Evolutionary conservation across 2,888 invertebrate genomes (phyloP), one percentile per base, ranked within the genome.

Genomic region (Standfussiana lucernea): DNA sequence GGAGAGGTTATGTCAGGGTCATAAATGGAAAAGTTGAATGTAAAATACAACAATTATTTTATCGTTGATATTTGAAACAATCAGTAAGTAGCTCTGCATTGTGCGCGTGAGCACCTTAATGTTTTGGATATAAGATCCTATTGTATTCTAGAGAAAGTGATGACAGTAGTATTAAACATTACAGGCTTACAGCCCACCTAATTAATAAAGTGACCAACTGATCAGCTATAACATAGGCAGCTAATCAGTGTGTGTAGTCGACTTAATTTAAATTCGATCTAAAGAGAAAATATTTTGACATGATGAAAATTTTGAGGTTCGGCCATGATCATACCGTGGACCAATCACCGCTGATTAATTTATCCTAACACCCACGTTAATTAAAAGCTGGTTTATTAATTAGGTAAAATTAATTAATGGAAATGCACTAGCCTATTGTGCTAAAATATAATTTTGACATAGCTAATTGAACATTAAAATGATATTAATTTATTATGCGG

Each of bases 381-480:
- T 85, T 87, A 93, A 92, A 79, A 93, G 87, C 92, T 89, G 91
- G 92, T 93, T 92, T 93, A 94, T 95, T 95, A 95, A 95, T 95
- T 94, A 94, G 93, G 91, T 91, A 91, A 89, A 93, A 94, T 94
- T 95, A 95, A 95, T 95, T 94, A 95, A 94, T 95, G 91, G 91
- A 92, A 94, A 92, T 93, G 92, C 92, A 92, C 88, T 89, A 89
- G 85, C 76, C 72, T 78, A 83, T 87, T 89, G 82, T 84, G 74
- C 82, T 87, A 84, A 85, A 89, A 86, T 88, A 79, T 86, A 85
- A 87, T 88, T 86, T 83, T 84, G 79, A 84, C 80, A 82, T 87
- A 89, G 83, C 71, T 89, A 84, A 88, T 90, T 89, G 87, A 83
- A 89, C 85, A 83, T 84, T 87, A 84, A 85, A 88, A 85, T 82